A percentile compares a stretch with the other conserved stretches of the same genome.
Conservation (phyloP, 2,888 invertebrate genomes). For the Hirtodrosophila histrioides region DNA sequence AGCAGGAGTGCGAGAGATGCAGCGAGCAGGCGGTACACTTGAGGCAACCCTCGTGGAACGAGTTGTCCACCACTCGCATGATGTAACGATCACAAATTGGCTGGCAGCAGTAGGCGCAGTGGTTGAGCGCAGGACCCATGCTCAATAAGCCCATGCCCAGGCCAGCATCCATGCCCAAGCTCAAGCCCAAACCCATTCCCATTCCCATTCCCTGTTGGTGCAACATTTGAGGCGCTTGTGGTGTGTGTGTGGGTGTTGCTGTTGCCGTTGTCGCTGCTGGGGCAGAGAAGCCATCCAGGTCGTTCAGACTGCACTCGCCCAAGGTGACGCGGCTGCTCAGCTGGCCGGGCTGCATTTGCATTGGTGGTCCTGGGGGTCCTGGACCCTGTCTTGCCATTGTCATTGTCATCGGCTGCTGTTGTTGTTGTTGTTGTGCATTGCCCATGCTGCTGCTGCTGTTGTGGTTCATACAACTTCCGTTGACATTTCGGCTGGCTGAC, state of each 20-base stretch:
- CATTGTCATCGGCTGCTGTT: slow-evolving; percentile 35
- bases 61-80: slow-evolving; percentile 89
- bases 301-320: slow-evolving; percentile 78
- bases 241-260: slow-evolving; percentile 53
- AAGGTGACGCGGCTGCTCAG: slow-evolving; percentile 68
- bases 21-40: slow-evolving; percentile 90
- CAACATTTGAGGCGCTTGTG: slow-evolving; percentile 65
- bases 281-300: slow-evolving; percentile 52
- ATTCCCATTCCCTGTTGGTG: slow-evolving; percentile 45
- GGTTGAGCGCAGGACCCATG: slow-evolving; percentile 48
- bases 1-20: slow-evolving; percentile 90
- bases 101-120: slow-evolving; percentile 89
- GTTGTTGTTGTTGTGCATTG: slow-evolving; percentile 42
- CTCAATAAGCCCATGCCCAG: slow-evolving; percentile 12
- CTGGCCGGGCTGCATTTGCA: slow-evolving; percentile 42
- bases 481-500: slow-evolving; percentile 74
- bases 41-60: slow-evolving; percentile 91
- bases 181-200: slow-evolving; percentile 18
- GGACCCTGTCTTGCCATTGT: slow-evolving; percentile 46
- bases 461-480: slow-evolving; percentile 76
- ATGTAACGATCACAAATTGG: slow-evolving; percentile 91
- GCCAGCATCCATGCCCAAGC: slow-evolving; percentile 16
- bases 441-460: slow-evolving; percentile 56
- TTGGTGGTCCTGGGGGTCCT: slow-evolving; percentile 55
- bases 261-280: slow-evolving; percentile 46